Base-by-base conservation (phyloP, 2,113 vertebrate genomes). In the Tretioscincus oriximinensis region DNA sequence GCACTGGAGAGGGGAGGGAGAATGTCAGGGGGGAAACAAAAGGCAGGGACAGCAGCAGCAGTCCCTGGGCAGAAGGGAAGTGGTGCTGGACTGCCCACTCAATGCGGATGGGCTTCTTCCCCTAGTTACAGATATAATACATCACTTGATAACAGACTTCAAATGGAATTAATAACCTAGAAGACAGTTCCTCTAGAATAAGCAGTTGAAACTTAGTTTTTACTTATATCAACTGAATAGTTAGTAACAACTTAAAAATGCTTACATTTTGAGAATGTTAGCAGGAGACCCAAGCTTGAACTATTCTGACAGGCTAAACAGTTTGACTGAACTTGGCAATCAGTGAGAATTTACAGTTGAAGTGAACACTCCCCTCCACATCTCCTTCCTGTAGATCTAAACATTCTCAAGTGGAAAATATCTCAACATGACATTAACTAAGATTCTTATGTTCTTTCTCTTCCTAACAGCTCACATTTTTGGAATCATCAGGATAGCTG, bases 71-170 rank as follows among this genome's bases (percentile, higher is more conserved):
- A 41, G 35, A 41, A 41, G 35, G 35, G 35, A 41, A 41, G 35
- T 41, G 35, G 35, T 41, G 35, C 35, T 5, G 5, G 35, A 41
- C 35, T 41, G 35, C 35, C 35, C 35, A 41, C 5, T 41, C 35
- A 41, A 41, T 41, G 35, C 2, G 35, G 5, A 41, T 5, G 2
- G 35, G 35, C 35, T 41, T 41, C 35, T 84, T 75, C 64, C 75
- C 67, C 60, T 77, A 75, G 22, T 41, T 74, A 69, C 28, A 54
- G 54, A 80, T 76, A 70, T 24, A 63, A 45, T 64, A 63, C 41
- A 79, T 63, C n/a, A 61, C 75, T 81, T 74, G 78, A 66, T 81
- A 88, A 64, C 73, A 76, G 67, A 75, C 73, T 63, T 73, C 73
- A 76, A 85, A 77, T 2, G 21, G 61, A 88, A 73, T 24, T 72